Percentiles rank a stretch among this genome's conserved stretches.
phyloP scores from a whole-genome alignment of 2,113 vertebrate genomes.

The Lampris incognitus region DNA sequence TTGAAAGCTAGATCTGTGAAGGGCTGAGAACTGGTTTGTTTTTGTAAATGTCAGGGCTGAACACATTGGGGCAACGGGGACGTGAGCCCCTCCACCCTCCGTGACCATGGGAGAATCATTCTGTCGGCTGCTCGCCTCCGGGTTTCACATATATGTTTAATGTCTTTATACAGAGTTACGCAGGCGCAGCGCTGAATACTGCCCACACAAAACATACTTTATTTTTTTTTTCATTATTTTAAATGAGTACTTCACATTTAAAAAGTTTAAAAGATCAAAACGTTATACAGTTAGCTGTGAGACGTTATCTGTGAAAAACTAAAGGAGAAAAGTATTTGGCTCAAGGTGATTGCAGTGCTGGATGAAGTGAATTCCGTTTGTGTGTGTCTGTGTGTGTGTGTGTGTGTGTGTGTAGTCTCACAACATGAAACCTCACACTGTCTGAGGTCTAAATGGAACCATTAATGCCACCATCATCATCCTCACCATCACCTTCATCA shows the following conservation, averaged over 20 bases:
- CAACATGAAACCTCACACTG: constrained; percentile 37
- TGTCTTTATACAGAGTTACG: constrained; percentile 78
- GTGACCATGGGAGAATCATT: constrained; percentile 56
- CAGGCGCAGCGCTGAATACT: constrained; percentile 72
- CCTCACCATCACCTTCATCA: constrained; percentile 7
- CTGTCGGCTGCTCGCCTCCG: constrained; percentile 67
- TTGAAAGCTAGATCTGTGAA: too few relatives aligned
- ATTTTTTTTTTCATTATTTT: constrained; percentile 77
- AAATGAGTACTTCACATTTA: constrained; percentile 76
- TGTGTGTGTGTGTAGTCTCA: constrained; percentile 39
- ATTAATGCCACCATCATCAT: background rate
- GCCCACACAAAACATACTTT: constrained; percentile 52
- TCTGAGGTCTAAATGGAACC: background rate
- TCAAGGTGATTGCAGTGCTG: constrained; percentile 74
- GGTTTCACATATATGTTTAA: constrained; percentile 78
- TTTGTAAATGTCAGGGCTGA: constrained; percentile 32
- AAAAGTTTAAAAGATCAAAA: constrained; percentile 75
- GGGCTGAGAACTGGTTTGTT: background rate
- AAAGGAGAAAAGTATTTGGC: constrained; percentile 75
- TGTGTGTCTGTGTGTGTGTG: constrained; percentile 33
- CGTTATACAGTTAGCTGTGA: constrained; percentile 85
- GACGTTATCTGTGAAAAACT: constrained; percentile 76
- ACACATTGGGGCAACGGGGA: constrained; percentile 28
- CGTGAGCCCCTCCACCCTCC: constrained; percentile 57
- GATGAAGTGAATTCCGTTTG: constrained; percentile 34